These are phyloP conservation scores for Variabilichromis moorii DNA, from an alignment of 2,113 vertebrate genomes.

Conservation along the genomic window DNA sequence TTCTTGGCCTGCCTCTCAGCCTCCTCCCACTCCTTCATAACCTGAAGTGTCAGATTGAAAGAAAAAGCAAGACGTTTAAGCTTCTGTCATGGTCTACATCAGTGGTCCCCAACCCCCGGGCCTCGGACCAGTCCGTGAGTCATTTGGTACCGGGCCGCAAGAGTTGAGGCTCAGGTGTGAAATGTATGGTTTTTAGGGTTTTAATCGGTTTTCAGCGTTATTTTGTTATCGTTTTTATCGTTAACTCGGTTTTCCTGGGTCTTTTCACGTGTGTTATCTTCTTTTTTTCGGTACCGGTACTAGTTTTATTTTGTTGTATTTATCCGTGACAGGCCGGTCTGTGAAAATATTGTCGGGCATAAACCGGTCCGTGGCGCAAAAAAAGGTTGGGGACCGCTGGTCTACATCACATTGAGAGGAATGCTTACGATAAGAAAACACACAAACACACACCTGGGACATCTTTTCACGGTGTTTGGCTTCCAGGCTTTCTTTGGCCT, in stretches of 20 bases:
- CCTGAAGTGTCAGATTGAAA: slow-evolving; percentile 59
- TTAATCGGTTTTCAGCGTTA: background rate
- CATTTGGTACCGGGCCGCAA: background rate
- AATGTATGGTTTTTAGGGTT: background rate
- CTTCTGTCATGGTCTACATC: background rate
- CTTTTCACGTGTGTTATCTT: accelerated
- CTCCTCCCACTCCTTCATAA: slow-evolving; percentile 98
- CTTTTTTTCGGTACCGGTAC: background rate
- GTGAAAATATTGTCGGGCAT: background rate
- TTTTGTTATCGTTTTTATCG: background rate
- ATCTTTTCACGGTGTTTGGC: slow-evolving; percentile 89
- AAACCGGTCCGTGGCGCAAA: background rate
- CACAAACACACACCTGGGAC: slow-evolving; percentile 78
- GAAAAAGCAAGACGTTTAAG: background rate
- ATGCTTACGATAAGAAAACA: background rate
- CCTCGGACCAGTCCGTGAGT: background rate
- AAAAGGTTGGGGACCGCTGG: background rate
- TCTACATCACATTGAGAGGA: background rate
- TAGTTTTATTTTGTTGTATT: background rate
- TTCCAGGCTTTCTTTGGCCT: slow-evolving; percentile 94
- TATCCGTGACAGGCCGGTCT: background rate
- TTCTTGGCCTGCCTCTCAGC: slow-evolving; percentile 90
- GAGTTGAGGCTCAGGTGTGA: background rate
- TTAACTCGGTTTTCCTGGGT: background rate
- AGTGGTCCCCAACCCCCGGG: background rate